Conservation (phyloP, 2,888 invertebrate species). For the Hirudinaria manillensis region DNA sequence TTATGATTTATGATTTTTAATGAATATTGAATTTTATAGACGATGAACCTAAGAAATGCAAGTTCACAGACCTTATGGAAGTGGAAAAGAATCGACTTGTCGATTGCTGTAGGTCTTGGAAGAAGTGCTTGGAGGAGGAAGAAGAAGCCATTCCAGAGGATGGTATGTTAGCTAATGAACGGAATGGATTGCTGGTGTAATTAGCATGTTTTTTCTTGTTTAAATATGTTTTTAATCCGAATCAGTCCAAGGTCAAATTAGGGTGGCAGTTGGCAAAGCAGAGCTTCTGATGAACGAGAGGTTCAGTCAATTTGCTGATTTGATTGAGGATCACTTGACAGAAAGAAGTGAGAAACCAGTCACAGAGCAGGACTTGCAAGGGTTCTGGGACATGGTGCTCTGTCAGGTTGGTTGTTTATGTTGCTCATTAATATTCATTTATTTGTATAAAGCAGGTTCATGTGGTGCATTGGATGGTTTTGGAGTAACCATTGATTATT, state of each 20-base stretch:
- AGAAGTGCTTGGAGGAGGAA: neutral
- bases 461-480: too few relatives aligned
- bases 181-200: neutral
- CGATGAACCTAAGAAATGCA: neutral
- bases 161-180: neutral
- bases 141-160: neutral
- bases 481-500: too few relatives aligned
- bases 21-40: neutral
- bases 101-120: constrained; percentile 1
- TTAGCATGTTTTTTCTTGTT: neutral
- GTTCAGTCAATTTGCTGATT: constrained; percentile 13
- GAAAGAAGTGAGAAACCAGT: neutral
- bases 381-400: constrained; percentile 27
- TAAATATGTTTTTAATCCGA: constrained; percentile 32
- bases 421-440: too few relatives aligned
- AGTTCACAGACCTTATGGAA: constrained; percentile 8
- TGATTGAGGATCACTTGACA: constrained; percentile 19
- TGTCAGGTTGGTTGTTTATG: constrained; percentile 20
- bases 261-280: constrained; percentile 23
- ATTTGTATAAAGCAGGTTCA: too few relatives aligned
- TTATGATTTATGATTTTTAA: too few relatives aligned
- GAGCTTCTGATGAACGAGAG: constrained; percentile 28
- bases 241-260: constrained; percentile 19
- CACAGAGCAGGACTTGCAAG: constrained; percentile 21
- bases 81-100: neutral